phyloP scores from a whole-genome alignment of 2,797 vertebrate genomes.

The Alouatta caraya region DNA sequence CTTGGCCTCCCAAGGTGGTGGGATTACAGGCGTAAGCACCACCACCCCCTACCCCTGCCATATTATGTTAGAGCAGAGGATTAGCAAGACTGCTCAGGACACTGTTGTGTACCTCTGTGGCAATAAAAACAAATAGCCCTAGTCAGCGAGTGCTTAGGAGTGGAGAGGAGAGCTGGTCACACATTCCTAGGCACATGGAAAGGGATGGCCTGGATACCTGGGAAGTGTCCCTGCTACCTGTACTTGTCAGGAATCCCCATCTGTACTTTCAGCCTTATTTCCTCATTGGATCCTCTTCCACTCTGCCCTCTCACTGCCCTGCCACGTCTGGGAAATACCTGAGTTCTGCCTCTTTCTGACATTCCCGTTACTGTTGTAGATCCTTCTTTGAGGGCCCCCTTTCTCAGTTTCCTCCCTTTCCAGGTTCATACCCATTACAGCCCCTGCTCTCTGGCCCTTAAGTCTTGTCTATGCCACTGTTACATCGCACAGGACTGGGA shows the following conservation, averaged over 20 bases:
- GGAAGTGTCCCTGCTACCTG: background rate
- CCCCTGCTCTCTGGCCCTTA: background rate
- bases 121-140: background rate
- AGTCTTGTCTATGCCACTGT: background rate
- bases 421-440: background rate
- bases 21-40: background rate
- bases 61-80: background rate
- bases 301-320: background rate
- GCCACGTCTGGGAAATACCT: background rate
- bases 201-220: background rate
- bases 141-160: background rate
- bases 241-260: background rate
- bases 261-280: background rate
- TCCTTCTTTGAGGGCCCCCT: background rate
- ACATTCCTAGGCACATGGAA: background rate
- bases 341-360: background rate
- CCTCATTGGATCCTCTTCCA: background rate
- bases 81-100: background rate
- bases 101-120: background rate
- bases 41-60: background rate
- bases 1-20: background rate
- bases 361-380: background rate
- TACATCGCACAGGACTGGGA: background rate
- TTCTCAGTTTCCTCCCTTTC: background rate
- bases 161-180: background rate